Evolutionary conservation across 1,140 invertebrate genomes (phyloP), one percentile per base, ranked within the genome.

Genomic region (Anoplophora glabripennis): DNA sequence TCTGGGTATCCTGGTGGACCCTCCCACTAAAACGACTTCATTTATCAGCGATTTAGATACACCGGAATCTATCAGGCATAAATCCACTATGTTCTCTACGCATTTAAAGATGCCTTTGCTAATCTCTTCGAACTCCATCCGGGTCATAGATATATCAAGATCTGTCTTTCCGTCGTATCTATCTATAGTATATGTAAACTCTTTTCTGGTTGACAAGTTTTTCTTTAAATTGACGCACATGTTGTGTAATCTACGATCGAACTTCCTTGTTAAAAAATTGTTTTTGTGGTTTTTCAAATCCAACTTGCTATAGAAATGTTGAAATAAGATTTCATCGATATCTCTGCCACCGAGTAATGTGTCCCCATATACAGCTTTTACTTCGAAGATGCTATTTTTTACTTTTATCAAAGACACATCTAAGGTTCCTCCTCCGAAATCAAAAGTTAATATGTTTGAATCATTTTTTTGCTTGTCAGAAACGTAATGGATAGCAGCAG

Each of bases 351-450:
- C 87, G 59, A 89, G 75, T 70, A 88, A 84, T 11, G 63, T 71
- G 49, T 74, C 59, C 76, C 79, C 72, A 72, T 92, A 92, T 4
- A 92, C 94, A 1, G 91, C 85, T 28, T 81, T 41, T 14, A 71
- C 89, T 78, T 82, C 4, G 89, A 68, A 61, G 1, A 87, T 85
- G 47, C 87, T 87, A 66, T 88, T 86, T 69, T 89, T 86, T 68
- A 89, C 89, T 28, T 86, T 87, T 8, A 90, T 77, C 7, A 90
- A 74, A 7, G 88, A 89, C 0, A 90, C 87, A 77, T 90, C 88
- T 72, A 90, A 90, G 57, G 88, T 90, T 60, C 89, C 89, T 73
- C 88, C 88, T 45, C 87, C 86, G 48, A 88, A 72, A 75, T 89
- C 86, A 67, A 85, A 62, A 9, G 62, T 57, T n/a, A 63, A 37